Evolutionary conservation across 2,113 vertebrate species (phyloP).

Genomic region (Paracanthobrama guichenoti): DNA sequence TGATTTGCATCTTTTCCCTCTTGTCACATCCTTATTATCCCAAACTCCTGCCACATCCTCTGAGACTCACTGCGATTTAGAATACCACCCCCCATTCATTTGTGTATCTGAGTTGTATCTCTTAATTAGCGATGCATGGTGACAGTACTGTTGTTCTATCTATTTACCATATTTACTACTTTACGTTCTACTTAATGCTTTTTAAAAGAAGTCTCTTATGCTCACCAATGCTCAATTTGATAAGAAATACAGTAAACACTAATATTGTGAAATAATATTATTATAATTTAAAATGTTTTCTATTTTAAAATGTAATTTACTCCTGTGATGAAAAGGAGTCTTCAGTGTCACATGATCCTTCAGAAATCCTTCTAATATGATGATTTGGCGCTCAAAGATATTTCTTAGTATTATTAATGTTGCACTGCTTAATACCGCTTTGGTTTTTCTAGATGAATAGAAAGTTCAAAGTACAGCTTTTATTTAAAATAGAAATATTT

Average conservation of each 20-base stretch:
- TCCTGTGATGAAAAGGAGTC: neutral
- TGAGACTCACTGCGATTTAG: neutral
- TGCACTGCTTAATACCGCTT: too few species aligned
- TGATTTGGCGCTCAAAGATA: neutral
- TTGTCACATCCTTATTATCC: constrained; percentile 30
- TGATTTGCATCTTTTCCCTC: constrained; percentile 23
- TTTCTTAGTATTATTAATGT: neutral
- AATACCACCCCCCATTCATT: neutral
- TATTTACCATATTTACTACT: neutral
- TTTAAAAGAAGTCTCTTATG: neutral
- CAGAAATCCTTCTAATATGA: neutral
- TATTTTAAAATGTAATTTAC: neutral
- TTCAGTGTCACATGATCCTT: neutral
- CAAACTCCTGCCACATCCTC: neutral
- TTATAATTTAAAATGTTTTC: neutral
- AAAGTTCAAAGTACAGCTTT: too few species aligned
- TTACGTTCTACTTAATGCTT: neutral
- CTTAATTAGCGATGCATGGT: neutral
- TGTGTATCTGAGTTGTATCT: constrained; percentile 4
- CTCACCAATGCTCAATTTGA: neutral
- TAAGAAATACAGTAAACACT: neutral
- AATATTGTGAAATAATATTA: neutral
- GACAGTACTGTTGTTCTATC: neutral
- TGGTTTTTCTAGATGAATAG: too few species aligned
- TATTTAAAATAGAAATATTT: too few species aligned